These are phyloP conservation scores for Olivierus martensii DNA, from an alignment of 1,140 invertebrate genomes.

Conservation along the genomic window DNA sequence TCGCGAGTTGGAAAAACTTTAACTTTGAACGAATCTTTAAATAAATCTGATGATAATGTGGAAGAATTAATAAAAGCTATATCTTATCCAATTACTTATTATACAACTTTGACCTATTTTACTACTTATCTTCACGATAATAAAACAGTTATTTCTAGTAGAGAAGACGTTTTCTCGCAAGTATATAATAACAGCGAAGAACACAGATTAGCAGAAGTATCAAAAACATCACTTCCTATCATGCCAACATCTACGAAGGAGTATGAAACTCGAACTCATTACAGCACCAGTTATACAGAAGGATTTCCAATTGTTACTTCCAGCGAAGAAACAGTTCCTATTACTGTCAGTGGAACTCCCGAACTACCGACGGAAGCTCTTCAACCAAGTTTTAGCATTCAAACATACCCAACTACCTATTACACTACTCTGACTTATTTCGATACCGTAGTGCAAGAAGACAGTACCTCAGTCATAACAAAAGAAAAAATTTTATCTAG, in stretches of 20 bases:
- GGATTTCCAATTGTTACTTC: conserved; percentile 49
- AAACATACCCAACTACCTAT: conserved; percentile 36
- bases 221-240: conserved; percentile 3
- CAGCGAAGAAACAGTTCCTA: conserved; percentile 71
- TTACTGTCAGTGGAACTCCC: conserved; percentile 27
- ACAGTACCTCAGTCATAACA: conserved; percentile 58
- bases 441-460: conserved; percentile 68
- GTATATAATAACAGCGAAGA: conserved; percentile 11
- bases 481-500: conserved; percentile 50
- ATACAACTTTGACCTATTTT: conserved; percentile 80
- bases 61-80: conserved; percentile 7
- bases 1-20: not conserved
- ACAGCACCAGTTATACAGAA: conserved; percentile 71
- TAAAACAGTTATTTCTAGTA: conserved; percentile 46
- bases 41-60: not conserved
- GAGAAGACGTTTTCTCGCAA: conserved; percentile 9
- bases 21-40: not conserved
- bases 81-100: conserved; percentile 30
- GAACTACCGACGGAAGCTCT: not conserved
- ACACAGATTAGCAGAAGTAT: conserved; percentile 4
- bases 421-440: conserved; percentile 64
- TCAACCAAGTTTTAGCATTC: not conserved
- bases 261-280: conserved; percentile 27
- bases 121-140: conserved; percentile 80
- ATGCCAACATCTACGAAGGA: not conserved